Percentiles rank a stretch among this genome's conserved stretches.
These are phyloP conservation scores for Clarias magur DNA, from an alignment of 2,113 vertebrate genomes.

Conservation along the genomic window DNA sequence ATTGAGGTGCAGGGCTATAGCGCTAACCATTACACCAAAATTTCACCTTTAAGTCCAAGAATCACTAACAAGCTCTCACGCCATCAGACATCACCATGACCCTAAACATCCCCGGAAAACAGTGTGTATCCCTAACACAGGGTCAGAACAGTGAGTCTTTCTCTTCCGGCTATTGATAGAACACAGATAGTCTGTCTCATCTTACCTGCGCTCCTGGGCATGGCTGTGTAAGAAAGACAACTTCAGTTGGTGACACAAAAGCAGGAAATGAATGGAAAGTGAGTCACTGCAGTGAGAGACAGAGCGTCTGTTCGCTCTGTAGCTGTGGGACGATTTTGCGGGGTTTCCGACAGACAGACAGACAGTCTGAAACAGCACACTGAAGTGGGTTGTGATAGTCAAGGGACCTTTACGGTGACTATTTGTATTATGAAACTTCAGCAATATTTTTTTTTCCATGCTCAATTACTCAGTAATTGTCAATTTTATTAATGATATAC, in stretches of 20 bases:
- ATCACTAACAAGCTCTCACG: neutral
- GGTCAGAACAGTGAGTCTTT: neutral
- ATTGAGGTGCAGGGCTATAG: too few relatives aligned
- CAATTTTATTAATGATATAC: neutral
- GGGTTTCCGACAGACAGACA: constrained; percentile 33
- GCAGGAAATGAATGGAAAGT: constrained; percentile 31
- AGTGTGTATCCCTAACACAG: neutral
- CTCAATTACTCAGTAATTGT: neutral
- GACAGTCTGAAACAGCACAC: neutral
- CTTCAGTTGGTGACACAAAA: neutral
- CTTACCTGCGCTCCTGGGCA: constrained; percentile 19
- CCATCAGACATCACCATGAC: neutral
- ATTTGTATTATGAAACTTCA: neutral
- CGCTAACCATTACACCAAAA: too few relatives aligned
- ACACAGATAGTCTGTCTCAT: constrained; percentile 19
- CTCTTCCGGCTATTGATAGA: neutral
- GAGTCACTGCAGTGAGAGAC: constrained; percentile 29
- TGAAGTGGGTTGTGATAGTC: constrained; percentile 16
- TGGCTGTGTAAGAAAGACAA: constrained; percentile 1
- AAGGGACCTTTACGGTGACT: neutral
- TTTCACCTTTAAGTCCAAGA: neutral
- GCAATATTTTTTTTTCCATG: neutral
- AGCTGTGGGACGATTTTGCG: neutral
- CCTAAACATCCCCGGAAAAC: neutral
- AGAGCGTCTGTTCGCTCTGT: neutral